Base-by-base conservation (phyloP, 1,140 invertebrate species). In the Harpegnathos saltator region DNA sequence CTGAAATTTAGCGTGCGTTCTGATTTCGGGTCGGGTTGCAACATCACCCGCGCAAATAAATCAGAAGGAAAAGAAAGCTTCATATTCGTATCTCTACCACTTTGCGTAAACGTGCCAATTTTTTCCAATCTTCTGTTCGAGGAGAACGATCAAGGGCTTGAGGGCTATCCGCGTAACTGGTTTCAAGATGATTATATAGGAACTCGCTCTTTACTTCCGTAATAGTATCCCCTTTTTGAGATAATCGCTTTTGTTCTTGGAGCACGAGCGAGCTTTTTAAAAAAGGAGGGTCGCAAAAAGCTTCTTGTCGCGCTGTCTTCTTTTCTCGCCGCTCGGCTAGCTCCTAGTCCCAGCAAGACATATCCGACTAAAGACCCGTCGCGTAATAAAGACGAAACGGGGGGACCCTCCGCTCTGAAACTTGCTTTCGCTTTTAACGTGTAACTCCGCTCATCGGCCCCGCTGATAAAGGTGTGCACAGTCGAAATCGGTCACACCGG, bases 211-310 rank as follows among this genome's bases (percentile, higher is more conserved):
- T 83, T 83, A 77, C 33, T 59, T 52, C 85, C 9, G 11, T 84
- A 74, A 84, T 80, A 52, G 26, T 54, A 87, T 86, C 56, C 33
- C 19, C 74, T 83, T 78, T n/a, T 73, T 63, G 0, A 73, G 26
- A 58, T 86, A 87, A 87, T 87, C 73, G 73, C 48, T 73, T 83
- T 84, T 86, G 81, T 80, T 52, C 66, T 59, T 52, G 33, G 11
- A 65, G 12, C n/a, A 17, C 17, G 56, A 78, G 9, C 15, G 19
- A 54, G 12, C n/a, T n/a, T n/a, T n/a, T 52, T 1, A 15, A 80
- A 80, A 69, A 52, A 58, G 59, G 3, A 63, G 19, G 58, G 58
- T 68, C 22, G 4, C 52, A 38, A 33, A 17, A 65, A 63, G 59
- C 48, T 74, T 61, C 77, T 65, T 78, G 15, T 58, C 29, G 14